These are phyloP conservation scores for Hydrotaea diabolus DNA, from an alignment of 2,888 invertebrate species.

Conservation along the genomic window DNA sequence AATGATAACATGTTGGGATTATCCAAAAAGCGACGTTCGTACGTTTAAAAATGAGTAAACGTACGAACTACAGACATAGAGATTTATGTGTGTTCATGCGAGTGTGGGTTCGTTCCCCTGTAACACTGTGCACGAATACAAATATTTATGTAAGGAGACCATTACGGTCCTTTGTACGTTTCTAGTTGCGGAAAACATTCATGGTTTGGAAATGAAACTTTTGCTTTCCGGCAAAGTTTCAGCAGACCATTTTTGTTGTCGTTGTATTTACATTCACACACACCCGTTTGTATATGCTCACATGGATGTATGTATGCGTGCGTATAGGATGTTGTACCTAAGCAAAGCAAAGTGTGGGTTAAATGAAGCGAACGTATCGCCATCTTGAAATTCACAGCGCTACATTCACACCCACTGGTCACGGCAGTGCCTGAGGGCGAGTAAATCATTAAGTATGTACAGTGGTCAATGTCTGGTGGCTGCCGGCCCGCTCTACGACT, in stretches of 20 bases:
- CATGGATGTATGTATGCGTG: background rate
- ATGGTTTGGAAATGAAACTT: conserved; percentile 24
- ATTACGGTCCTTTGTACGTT: background rate
- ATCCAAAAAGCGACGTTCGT: background rate
- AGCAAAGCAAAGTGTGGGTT: background rate
- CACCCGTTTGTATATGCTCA: background rate
- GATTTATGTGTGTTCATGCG: background rate
- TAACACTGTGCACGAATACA: background rate
- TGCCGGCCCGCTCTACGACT: background rate
- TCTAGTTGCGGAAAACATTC: conserved; percentile 19
- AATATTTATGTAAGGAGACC: background rate
- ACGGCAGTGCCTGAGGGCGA: background rate
- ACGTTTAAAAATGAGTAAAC: background rate
- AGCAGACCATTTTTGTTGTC: conserved; percentile 14
- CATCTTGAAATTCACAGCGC: conserved; percentile 13
- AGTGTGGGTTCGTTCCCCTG: background rate
- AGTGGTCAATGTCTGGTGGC: background rate
- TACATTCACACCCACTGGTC: conserved; percentile 36
- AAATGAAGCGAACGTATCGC: background rate
- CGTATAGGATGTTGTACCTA: background rate
- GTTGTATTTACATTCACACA: background rate
- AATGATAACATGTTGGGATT: conserved; percentile 10
- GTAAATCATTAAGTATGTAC: conserved; percentile 2
- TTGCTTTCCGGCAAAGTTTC: conserved; percentile 38
- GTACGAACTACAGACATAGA: no score